Conservation (phyloP, 2,113 vertebrate species). For the Ranitomeya variabilis region DNA sequence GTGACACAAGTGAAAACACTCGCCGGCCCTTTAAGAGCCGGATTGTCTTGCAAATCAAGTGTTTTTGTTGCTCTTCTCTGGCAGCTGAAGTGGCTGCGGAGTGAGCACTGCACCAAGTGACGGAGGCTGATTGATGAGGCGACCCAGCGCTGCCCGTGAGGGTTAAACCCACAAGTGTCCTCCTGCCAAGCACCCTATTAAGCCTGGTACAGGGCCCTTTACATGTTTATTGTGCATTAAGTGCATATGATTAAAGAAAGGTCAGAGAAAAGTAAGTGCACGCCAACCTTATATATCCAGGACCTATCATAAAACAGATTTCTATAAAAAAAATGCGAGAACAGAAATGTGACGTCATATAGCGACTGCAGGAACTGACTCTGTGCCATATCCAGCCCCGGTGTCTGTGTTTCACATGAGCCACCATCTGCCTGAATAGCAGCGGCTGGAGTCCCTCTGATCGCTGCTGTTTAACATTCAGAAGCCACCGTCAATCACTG, state of each 20-base stretch:
- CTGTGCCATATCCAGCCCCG: not conserved
- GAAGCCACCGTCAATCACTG: too few species aligned
- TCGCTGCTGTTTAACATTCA: too few species aligned
- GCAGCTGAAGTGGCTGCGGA: not conserved
- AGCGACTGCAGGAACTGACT: not conserved
- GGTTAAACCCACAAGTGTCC: constrained; percentile 9
- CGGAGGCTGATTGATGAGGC: constrained; percentile 15
- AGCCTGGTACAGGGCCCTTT: not conserved
- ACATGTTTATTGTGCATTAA: not conserved
- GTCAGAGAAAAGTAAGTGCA: not conserved
- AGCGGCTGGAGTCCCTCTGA: too few species aligned
- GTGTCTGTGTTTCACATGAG: too few species aligned
- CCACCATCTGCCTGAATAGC: too few species aligned
- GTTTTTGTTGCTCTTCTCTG: constrained; percentile 50
- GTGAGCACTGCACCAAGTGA: not conserved
- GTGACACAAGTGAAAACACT: constrained; percentile 45
- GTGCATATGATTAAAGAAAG: not conserved
- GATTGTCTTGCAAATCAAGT: constrained; percentile 57
- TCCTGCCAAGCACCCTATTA: not conserved
- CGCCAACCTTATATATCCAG: not conserved
- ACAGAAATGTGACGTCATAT: too few species aligned
- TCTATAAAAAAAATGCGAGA: too few species aligned
- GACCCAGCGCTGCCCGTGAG: too few species aligned
- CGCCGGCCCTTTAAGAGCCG: constrained; percentile 35
- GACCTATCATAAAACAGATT: too few species aligned